Evolutionary conservation across 2,113 vertebrate species (phyloP).

Genomic region (Callospermophilus lateralis): DNA sequence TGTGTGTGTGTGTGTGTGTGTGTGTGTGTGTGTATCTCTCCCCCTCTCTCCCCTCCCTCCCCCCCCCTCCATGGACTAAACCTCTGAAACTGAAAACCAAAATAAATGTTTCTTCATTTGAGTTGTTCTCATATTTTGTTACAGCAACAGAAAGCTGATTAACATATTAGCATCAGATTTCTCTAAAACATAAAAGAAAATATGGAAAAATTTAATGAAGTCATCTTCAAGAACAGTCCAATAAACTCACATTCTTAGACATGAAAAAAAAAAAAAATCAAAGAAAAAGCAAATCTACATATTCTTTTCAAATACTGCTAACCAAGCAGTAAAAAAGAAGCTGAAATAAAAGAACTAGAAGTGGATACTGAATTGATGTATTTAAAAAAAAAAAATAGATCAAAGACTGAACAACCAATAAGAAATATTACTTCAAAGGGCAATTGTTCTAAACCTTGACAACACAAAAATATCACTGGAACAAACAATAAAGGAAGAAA

Average conservation of each 20-base stretch:
- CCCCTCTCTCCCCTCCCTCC: no score
- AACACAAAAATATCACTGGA: background rate
- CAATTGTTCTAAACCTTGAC: background rate
- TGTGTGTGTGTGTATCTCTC: no score
- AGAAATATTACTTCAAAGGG: background rate
- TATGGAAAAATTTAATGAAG: background rate
- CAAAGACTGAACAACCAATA: background rate
- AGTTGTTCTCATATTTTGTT: background rate
- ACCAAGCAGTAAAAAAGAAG: slow-evolving; percentile 3
- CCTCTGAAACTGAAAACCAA: no score
- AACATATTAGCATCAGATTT: background rate
- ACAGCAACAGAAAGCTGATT: background rate
- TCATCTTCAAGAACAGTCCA: background rate
- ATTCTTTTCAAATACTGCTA: background rate
- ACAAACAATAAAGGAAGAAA: slow-evolving; percentile 41
- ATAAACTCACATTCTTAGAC: background rate
- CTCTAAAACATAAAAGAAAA: slow-evolving; percentile 6
- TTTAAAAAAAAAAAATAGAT: background rate
- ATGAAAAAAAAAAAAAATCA: background rate
- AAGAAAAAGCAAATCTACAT: background rate
- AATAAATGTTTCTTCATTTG: no score
- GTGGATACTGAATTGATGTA: background rate
- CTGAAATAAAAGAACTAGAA: background rate
- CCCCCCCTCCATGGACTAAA: no score
- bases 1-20: no score